Percentiles rank a stretch among this genome's conserved stretches.
These are phyloP conservation scores for Dorcus hopei DNA, from an alignment of 2,888 invertebrate genomes.

Conservation along the genomic window DNA sequence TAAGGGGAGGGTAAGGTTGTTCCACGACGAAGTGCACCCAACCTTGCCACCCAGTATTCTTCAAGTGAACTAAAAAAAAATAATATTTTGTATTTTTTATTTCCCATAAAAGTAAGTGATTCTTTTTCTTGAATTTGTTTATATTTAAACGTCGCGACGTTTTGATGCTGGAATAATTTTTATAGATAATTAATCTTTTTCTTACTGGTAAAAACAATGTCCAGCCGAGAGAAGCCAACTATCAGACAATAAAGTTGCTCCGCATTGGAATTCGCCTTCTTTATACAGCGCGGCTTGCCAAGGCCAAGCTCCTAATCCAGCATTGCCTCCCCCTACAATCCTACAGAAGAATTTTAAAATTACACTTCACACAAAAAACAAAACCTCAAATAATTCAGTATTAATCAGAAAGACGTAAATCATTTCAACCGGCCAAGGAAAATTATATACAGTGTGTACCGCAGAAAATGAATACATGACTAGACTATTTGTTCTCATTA, in stretches of 20 bases:
- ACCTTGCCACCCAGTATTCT: constrained; percentile 77
- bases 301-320: constrained; percentile 76
- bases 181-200: constrained; percentile 7
- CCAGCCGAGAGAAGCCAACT: constrained; percentile 77
- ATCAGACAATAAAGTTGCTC: constrained; percentile 68
- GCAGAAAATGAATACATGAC: neutral
- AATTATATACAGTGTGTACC: neutral
- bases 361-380: neutral
- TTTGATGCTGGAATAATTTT: too few species aligned
- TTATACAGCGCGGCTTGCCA: constrained; percentile 85
- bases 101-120: too few species aligned
- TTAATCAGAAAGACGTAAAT: neutral
- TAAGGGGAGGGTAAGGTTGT: constrained; percentile 72
- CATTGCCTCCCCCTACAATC: constrained; percentile 78
- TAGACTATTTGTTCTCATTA: too few species aligned
- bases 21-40: constrained; percentile 71
- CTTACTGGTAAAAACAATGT: constrained; percentile 79
- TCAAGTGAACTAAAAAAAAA: constrained; percentile 59
- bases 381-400: neutral
- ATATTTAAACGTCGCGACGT: too few species aligned
- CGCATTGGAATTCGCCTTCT: constrained; percentile 82
- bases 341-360: constrained; percentile 50
- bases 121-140: neutral
- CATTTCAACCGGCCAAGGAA: neutral
- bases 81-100: neutral